Conservation (phyloP, 2,797 vertebrate species). For the Girardinus metallicus region DNA sequence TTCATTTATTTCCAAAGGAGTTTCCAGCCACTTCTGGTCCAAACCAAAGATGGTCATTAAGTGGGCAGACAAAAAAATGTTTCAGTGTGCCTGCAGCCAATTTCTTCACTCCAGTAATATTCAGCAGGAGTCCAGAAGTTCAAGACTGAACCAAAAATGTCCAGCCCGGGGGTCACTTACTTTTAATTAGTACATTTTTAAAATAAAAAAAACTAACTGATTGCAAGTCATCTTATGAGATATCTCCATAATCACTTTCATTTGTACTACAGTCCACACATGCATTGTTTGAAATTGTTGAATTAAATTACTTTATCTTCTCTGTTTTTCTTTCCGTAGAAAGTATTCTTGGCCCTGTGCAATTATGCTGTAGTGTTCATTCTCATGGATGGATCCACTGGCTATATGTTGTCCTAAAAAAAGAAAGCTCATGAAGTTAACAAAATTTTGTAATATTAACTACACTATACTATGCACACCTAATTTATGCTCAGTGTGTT, state of each 20-base stretch:
- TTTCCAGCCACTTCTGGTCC: constrained; percentile 33
- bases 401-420: not conserved
- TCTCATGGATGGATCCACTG: not conserved
- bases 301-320: not conserved
- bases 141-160: not conserved
- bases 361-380: not conserved
- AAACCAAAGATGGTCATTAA: constrained; percentile 48
- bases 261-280: not conserved
- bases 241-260: not conserved
- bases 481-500: constrained; percentile 1
- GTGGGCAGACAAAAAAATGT: constrained; percentile 15
- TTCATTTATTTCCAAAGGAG: constrained; percentile 45
- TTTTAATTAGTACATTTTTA: not conserved
- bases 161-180: not conserved
- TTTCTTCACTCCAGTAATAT: constrained; percentile 2
- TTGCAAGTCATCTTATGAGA: not conserved
- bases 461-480: not conserved
- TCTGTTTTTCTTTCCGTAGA: not conserved
- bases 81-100: constrained; percentile 2
- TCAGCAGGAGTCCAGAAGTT: not conserved
- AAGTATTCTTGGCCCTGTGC: not conserved
- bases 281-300: not conserved
- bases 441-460: not conserved
- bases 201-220: not conserved
- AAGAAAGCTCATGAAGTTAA: not conserved